phyloP scores from a whole-genome alignment of 1,140 invertebrate genomes.

The Dendrolimus kikuchii region DNA sequence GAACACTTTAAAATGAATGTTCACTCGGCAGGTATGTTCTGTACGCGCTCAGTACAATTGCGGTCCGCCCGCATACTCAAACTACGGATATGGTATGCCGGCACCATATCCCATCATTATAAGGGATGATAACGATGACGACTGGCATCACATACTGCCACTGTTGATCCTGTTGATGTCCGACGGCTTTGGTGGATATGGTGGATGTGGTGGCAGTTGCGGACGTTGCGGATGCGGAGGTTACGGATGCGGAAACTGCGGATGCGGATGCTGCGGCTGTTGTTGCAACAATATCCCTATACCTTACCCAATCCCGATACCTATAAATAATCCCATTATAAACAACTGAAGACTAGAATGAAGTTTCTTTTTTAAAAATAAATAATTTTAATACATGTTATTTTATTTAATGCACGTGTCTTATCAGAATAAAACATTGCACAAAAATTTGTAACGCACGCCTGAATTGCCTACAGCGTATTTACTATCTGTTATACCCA shows the following conservation, averaged over 20 bases:
- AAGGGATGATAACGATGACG: conserved; percentile 23
- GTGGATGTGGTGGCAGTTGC: conserved; percentile 12
- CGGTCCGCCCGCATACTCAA: conserved; percentile 11
- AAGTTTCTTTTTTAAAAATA: neutral
- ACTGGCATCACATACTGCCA: conserved; percentile 26
- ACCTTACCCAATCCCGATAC: conserved; percentile 37
- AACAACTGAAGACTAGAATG: neutral
- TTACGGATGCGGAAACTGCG: conserved; percentile 9
- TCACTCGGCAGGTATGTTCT: conserved; percentile 19
- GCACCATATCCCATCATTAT: conserved; percentile 30
- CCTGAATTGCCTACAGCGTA: neutral
- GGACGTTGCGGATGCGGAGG: conserved; percentile 11
- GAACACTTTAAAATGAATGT: neutral
- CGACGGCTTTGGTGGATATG: conserved; percentile 15
- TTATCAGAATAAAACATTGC: neutral
- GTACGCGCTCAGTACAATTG: conserved; percentile 29
- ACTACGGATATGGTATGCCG: conserved; percentile 10
- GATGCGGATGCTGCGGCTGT: conserved; percentile 12
- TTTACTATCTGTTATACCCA: no score
- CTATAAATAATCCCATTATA: conserved; percentile 24
- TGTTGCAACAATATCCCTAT: conserved; percentile 25
- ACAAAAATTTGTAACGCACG: neutral
- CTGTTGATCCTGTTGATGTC: conserved; percentile 30
- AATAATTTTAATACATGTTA: conserved; percentile 1
- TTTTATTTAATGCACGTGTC: conserved; percentile 2